phyloP scores from a whole-genome alignment of 1,140 invertebrate species.

The Polyergus mexicanus region DNA sequence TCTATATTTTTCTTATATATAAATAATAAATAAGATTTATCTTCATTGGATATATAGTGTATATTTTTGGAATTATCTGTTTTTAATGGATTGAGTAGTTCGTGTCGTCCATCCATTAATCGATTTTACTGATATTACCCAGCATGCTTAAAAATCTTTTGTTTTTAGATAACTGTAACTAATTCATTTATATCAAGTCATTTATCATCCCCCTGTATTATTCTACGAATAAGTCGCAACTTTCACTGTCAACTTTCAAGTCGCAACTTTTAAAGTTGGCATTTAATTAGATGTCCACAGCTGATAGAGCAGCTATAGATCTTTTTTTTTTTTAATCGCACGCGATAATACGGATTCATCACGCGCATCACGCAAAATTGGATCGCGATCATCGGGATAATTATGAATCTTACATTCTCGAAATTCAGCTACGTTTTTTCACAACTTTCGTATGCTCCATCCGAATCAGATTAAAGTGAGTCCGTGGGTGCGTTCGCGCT shows the following conservation, averaged over 20 bases:
- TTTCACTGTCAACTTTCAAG: too few relatives aligned
- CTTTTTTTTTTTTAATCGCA: too few relatives aligned
- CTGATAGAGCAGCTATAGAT: background rate
- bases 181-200: background rate
- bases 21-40: slow-evolving; percentile 9
- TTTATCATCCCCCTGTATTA: slow-evolving; percentile 22
- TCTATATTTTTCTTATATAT: background rate
- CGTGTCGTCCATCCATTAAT: background rate
- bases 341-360: background rate
- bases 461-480: background rate
- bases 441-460: background rate
- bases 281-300: background rate
- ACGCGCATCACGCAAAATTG: background rate
- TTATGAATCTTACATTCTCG: slow-evolving; percentile 17
- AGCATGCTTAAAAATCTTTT: background rate
- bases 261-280: background rate
- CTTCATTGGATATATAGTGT: background rate
- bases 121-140: background rate
- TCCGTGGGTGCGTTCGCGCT: slow-evolving; percentile 14
- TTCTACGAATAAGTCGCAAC: slow-evolving; percentile 9
- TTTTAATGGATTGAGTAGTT: slow-evolving; percentile 6
- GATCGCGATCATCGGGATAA: background rate
- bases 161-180: slow-evolving; percentile 2
- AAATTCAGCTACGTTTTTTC: background rate
- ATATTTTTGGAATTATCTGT: background rate